Evolutionary conservation across 2,113 vertebrate species (phyloP), one percentile per base, ranked within the genome.

Genomic region (Pseudopodoces humilis): DNA sequence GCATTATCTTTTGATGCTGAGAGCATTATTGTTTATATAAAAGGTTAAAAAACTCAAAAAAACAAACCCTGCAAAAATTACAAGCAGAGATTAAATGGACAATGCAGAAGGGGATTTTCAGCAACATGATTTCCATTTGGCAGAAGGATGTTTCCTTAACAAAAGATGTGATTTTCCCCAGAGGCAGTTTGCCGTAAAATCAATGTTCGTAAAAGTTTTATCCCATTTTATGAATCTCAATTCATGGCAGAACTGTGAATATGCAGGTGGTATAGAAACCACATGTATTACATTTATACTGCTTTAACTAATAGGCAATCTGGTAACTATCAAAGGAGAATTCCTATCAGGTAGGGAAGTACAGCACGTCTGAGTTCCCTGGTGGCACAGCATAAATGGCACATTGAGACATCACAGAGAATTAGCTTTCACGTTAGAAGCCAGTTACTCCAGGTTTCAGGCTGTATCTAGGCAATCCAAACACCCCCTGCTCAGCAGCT

Each of bases 241-340:
- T 46, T 81, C 62, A 18, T 37, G 56, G 59, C 63, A 69, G n/a
- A 65, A 50, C 77, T 55, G 68, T 60, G 96, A 83, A 79, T 65
- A 83, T 71, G 84, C 79, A 92, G 88, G 88, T 94, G 84, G 76
- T 88, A 63, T 86, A 79, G 88, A 94, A 96, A 49, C 80, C 7
- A 13, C 31, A 20, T 60, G 44, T 44, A 41, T 33, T 39, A 37
- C 87, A 23, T 91, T 74, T 92, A 63, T 86, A 76, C n/a, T 88
- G 58, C 70, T 94, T 91, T 94, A 92, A 93, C 92, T 96, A 94
- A 96, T 90, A 95, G 93, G 71, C 94, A 93, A 52, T 94, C 94
- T 97, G 94, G 70, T 94, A 94, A 90, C 86, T 84, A 92, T 92
- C 92, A 82, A 81, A 95, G 78, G 58, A 59, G 72, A 95, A 88